Evolutionary conservation across 2,797 vertebrate species (phyloP).

Genomic region (Xenopus petersii): DNA sequence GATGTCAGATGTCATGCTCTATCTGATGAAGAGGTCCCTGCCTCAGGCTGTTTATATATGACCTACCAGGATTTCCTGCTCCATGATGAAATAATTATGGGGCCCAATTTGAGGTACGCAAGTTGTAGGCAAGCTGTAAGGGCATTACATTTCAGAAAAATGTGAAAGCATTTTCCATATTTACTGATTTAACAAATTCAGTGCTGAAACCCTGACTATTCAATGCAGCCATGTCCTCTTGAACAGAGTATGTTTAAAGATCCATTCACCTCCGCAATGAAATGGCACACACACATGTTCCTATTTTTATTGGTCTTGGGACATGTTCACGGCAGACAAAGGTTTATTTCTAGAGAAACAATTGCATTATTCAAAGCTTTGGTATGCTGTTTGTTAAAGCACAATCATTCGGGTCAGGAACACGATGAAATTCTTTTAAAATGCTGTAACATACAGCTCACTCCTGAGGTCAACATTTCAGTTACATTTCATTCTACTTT

Average conservation of each 20-base stretch:
- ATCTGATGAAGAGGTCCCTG: conserved; percentile 74
- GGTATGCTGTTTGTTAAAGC: not conserved
- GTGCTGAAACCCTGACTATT: conserved; percentile 4
- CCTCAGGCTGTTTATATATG: conserved; percentile 81
- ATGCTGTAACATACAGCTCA: not conserved
- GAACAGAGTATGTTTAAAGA: not conserved
- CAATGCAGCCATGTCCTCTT: not conserved
- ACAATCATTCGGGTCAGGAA: not conserved
- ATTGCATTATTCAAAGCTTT: not conserved
- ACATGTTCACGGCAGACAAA: not conserved
- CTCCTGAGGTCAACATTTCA: too few species aligned
- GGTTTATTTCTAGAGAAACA: not conserved
- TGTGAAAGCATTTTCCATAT: conserved; percentile 63
- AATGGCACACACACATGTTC: not conserved
- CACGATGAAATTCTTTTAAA: not conserved
- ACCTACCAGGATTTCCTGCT: conserved; percentile 85
- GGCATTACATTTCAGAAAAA: conserved; percentile 62
- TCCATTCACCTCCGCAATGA: not conserved
- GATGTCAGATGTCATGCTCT: conserved; percentile 82
- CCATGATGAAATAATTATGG: conserved; percentile 89
- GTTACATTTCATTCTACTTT: too few species aligned
- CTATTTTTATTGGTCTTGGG: not conserved
- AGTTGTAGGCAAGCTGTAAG: conserved; percentile 65
- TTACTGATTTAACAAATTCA: conserved; percentile 47
- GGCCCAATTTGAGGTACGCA: conserved; percentile 69